These are phyloP conservation scores for Cyprinus carpio DNA, from an alignment of 2,113 vertebrate species.

Conservation along the genomic window DNA sequence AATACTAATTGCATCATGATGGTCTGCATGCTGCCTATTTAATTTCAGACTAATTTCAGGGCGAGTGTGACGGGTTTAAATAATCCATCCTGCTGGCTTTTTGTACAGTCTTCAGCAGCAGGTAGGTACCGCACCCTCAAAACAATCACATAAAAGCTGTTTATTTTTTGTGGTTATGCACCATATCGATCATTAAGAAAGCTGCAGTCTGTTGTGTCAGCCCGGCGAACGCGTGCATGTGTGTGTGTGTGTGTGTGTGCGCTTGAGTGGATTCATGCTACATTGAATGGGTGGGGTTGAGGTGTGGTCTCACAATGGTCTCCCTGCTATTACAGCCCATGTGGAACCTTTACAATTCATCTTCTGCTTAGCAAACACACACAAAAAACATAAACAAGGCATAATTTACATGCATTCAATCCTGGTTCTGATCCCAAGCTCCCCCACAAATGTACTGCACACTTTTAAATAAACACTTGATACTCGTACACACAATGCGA, in stretches of 20 bases:
- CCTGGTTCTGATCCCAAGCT: background rate
- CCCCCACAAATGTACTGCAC: background rate
- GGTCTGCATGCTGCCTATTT: background rate
- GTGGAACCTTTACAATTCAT: background rate
- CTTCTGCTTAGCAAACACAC: background rate
- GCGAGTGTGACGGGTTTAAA: background rate
- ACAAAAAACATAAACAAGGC: background rate
- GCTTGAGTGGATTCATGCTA: background rate
- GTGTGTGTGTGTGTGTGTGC: no score
- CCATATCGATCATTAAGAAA: constrained; percentile 32
- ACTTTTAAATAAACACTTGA: constrained; percentile 5
- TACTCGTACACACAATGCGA: constrained; percentile 1
- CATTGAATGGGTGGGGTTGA: background rate
- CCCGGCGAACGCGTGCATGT: background rate
- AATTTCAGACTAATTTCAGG: background rate
- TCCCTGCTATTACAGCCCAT: background rate
- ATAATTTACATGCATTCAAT: background rate
- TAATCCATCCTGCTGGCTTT: background rate
- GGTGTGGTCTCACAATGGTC: constrained; percentile 20
- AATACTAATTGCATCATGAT: background rate
- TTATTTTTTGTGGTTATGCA: constrained; percentile 23
- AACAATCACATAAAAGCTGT: constrained; percentile 8
- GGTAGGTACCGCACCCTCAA: background rate
- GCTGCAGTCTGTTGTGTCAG: background rate
- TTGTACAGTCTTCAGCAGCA: background rate